Evolutionary conservation across 2,888 invertebrate species (phyloP).

Genomic region (Synanthedon myopaeformis): DNA sequence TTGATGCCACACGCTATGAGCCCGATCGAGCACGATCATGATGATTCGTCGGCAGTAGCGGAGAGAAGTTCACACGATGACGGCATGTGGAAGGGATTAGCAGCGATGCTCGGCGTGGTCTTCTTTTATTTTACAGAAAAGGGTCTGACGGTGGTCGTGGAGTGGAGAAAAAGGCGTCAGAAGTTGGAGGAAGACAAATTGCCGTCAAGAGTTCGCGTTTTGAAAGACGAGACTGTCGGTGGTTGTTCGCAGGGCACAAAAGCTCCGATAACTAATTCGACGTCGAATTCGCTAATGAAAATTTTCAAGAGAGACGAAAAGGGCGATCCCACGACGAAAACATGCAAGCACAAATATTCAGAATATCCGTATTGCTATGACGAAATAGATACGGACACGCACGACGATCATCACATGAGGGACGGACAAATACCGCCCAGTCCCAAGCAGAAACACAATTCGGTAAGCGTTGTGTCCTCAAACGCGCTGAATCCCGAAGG

Average conservation of each 20-base stretch:
- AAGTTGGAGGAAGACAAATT: constrained; percentile 74
- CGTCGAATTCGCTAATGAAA: constrained; percentile 48
- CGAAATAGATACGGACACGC: constrained; percentile 82
- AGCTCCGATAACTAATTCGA: constrained; percentile 54
- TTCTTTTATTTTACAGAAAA: constrained; percentile 93
- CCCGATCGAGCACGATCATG: constrained; percentile 28
- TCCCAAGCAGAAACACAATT: constrained; percentile 56
- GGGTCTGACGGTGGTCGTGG: constrained; percentile 80
- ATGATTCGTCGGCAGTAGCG: constrained; percentile 15
- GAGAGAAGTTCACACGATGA: constrained; percentile 64
- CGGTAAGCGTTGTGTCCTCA: constrained; percentile 60
- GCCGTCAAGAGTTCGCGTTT: constrained; percentile 77
- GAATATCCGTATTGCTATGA: constrained; percentile 90
- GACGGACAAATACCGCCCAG: constrained; percentile 53
- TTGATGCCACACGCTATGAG: constrained; percentile 87
- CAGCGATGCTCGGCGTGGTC: constrained; percentile 84
- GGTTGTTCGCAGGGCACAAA: constrained; percentile 46
- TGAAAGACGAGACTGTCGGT: constrained; percentile 74
- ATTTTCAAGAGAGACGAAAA: constrained; percentile 57
- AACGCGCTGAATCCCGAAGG: constrained; percentile 48
- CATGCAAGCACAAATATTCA: constrained; percentile 90
- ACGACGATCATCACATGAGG: constrained; percentile 71
- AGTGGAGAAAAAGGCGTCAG: constrained; percentile 82
- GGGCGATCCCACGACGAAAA: constrained; percentile 69
- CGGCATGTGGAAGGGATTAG: constrained; percentile 88